phyloP scores from a whole-genome alignment of 2,888 invertebrate genomes.

The Cecidostiba fungosa region DNA sequence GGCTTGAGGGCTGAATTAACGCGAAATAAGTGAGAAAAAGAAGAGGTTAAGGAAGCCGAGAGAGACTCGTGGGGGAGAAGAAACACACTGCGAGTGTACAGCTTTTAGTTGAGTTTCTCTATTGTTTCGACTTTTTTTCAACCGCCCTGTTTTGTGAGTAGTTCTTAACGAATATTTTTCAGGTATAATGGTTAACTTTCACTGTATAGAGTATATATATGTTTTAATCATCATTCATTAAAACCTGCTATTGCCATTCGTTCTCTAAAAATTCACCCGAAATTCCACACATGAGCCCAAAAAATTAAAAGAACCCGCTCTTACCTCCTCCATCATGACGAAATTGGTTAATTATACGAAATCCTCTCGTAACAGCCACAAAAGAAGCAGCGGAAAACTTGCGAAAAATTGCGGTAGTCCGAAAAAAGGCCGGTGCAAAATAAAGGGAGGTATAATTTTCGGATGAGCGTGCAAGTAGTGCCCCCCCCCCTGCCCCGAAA shows the following conservation, averaged over 20 bases:
- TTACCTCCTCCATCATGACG: slow-evolving; percentile 20
- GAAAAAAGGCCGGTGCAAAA: slow-evolving; percentile 15
- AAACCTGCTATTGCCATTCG: not conserved
- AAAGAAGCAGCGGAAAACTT: slow-evolving; percentile 38
- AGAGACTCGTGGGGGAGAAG: slow-evolving; percentile 50
- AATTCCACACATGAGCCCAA: not conserved
- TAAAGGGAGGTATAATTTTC: slow-evolving; percentile 47
- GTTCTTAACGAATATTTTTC: not conserved
- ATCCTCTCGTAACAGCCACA: slow-evolving; percentile 22
- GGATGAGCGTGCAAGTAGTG: slow-evolving; percentile 15
- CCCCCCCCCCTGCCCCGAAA: slow-evolving; percentile 14
- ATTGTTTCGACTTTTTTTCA: slow-evolving; percentile 16
- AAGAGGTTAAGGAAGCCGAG: slow-evolving; percentile 58
- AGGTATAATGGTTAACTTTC: too few species aligned
- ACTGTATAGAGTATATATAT: not conserved
- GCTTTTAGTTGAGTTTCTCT: slow-evolving; percentile 52
- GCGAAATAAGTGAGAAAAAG: slow-evolving; percentile 73
- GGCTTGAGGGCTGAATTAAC: slow-evolving; percentile 79
- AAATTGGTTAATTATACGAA: slow-evolving; percentile 47
- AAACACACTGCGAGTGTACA: slow-evolving; percentile 49
- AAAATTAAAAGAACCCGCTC: slow-evolving; percentile 10
- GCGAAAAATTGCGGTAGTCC: slow-evolving; percentile 12
- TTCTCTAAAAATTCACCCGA: not conserved
- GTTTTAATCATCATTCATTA: not conserved
- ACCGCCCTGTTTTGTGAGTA: not conserved